Evolutionary conservation across 2,888 invertebrate species (phyloP), one percentile per base, ranked within the genome.

Genomic region (Drosophila sordidapex): DNA sequence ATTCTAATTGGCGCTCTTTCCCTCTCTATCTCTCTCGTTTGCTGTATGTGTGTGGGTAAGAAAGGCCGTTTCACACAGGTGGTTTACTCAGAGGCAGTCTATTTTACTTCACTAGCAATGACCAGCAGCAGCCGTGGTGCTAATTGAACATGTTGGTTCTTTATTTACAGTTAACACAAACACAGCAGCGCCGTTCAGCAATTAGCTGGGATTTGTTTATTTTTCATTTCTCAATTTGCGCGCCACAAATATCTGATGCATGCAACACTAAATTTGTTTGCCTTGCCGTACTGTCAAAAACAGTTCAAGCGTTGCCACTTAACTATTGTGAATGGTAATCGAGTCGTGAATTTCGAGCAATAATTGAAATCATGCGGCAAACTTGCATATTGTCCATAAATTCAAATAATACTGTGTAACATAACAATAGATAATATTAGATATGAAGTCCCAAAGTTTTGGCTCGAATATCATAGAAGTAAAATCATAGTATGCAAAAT

Each of bases 391-490:
- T 7, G 2, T 2, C 11, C 10, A 13, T 4, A 29, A 49, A 38
- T 38, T n/a, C 53, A 13, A 15, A 15, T 36, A 49, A 48, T 49
- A 35, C 15, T 36, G 4, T 11, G 10, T 4, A 27, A 57, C 35
- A 46, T 46, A 46, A 8, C 8, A 46, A 10, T 36, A 51, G 2
- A 31, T 5, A 58, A 4, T 25, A 25, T 38, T 8, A 25, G 74
- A 53, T 10, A 88, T 93, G 91, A 73, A 97, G 85, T 96, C 96
- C 7, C 95, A 95, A 76, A 94, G 94, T 70, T 97, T 97, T 93
- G 94, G 97, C 15, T 97, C 97, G 93, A 97, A 95, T 93, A 96
- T 98, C 78, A 96, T 97, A 35, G 8, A 6, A 36, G 36, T 7
- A 36, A 36, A 6, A 36, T 36, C 4, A 15, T 31, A 10, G 33